Evolutionary conservation across 2,113 vertebrate species (phyloP).

Genomic region (Phylloscopus trochiloides): DNA sequence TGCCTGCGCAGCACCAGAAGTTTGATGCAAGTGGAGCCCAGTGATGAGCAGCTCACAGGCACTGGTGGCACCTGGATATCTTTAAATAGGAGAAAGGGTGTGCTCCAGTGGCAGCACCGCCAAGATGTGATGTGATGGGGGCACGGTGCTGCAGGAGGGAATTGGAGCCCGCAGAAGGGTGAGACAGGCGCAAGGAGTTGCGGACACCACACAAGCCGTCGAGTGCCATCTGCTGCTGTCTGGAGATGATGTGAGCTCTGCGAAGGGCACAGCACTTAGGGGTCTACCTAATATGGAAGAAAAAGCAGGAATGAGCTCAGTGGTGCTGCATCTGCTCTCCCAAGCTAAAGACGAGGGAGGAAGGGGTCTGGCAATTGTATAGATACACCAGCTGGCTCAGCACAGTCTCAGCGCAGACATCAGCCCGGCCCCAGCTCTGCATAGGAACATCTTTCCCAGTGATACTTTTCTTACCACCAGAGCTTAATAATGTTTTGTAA

Average conservation of each 20-base stretch:
- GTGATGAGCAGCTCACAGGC: not conserved
- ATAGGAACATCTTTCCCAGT: not conserved
- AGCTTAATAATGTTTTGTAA: not conserved
- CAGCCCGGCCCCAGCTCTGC: not conserved
- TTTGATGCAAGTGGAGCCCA: not conserved
- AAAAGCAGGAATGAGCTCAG: constrained; percentile 53
- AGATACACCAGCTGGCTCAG: constrained; percentile 4
- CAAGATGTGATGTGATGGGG: not conserved
- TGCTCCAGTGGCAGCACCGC: not conserved
- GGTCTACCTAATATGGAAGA: constrained; percentile 67
- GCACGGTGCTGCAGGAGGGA: not conserved
- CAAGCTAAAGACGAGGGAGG: not conserved
- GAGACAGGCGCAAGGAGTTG: not conserved
- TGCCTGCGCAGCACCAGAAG: not conserved
- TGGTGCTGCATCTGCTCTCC: constrained; percentile 27
- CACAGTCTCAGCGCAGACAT: not conserved
- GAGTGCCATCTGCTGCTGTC: constrained; percentile 66
- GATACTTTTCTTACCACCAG: not conserved
- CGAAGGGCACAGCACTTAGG: constrained; percentile 30
- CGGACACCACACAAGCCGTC: not conserved
- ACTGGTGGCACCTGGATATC: not conserved
- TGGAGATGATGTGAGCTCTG: constrained; percentile 55
- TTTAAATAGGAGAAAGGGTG: not conserved
- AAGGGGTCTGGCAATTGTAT: constrained; percentile 55
- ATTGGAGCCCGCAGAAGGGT: not conserved